Evolutionary conservation across 2,888 invertebrate genomes (phyloP), one percentile per base, ranked within the genome.

Genomic region (Phlogophora meticulosa): DNA sequence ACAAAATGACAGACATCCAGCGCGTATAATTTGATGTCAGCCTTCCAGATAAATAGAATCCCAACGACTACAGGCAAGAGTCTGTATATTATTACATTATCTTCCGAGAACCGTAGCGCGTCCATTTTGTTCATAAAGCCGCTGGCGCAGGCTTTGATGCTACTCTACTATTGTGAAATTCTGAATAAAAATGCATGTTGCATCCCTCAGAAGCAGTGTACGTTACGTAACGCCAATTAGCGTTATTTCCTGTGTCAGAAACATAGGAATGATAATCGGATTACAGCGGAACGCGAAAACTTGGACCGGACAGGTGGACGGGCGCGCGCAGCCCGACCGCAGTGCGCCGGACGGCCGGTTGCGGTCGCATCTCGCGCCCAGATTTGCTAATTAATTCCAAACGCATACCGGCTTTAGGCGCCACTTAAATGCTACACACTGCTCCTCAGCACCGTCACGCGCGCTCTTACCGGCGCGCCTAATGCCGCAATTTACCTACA

Each of bases 321-420:
- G 84, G 84, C 75, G 83, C 76, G 76, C 82, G 81, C 84, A 80
- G 74, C 72, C 73, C 74, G 78, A 86, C 85, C 87, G 85, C 88
- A 86, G 79, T 84, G 84, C 85, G 83, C 87, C 67, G 75, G 81
- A 79, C 83, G 70, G 80, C 72, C 80, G 81, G 72, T 85, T 90
- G 92, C 80, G 91, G 92, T 90, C 87, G 81, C 82, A 79, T 84
- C 81, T 86, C 85, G 84, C 85, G 82, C 84, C 82, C 86, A 87
- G 90, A 90, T 91, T 91, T 83, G 86, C 90, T 91, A 91, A 92
- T 92, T 91, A 92, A 92, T 91, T 92, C 89, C 82, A 79, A 88
- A 87, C 85, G 84, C 86, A 82, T 82, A 83, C 83, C 81, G 32
- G 81, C 75, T 81, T 81, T 83, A 76, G 73, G 77, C 72, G 72